A percentile compares a stretch with the other conserved stretches of the same genome.
These are phyloP conservation scores for Muscicapa adusta DNA, from an alignment of 2,113 vertebrate genomes.

Conservation along the genomic window DNA sequence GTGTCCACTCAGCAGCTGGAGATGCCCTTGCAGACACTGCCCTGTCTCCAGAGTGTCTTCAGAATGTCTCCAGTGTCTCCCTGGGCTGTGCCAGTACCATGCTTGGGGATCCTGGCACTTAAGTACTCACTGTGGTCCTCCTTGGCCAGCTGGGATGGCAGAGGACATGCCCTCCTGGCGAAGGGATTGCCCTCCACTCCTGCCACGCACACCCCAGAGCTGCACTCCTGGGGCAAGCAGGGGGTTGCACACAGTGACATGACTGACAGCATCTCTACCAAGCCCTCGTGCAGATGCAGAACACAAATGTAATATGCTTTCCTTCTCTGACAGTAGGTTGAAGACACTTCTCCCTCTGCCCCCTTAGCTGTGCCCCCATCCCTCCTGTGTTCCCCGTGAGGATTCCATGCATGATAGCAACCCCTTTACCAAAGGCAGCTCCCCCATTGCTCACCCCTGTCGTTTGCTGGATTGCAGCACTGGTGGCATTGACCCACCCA, in stretches of 20 bases:
- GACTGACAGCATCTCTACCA: neutral
- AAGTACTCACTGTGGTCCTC: neutral
- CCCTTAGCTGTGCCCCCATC: neutral
- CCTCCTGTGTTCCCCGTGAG: neutral
- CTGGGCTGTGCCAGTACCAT: neutral
- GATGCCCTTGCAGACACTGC: rapidly evolving
- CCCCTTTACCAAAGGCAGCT: neutral
- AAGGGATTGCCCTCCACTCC: neutral
- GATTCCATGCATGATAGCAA: neutral
- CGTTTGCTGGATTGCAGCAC: rapidly evolving
- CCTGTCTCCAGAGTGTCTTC: neutral
- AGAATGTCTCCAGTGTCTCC: neutral
- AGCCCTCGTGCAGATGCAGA: neutral
- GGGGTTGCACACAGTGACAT: neutral
- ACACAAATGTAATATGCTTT: neutral
- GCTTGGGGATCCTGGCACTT: neutral
- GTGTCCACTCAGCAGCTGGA: neutral
- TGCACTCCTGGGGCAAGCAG: neutral
- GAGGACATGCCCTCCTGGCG: rapidly evolving
- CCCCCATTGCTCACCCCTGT: rapidly evolving
- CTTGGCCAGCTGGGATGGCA: neutral
- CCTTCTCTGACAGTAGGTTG: neutral
- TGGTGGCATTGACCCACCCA: rapidly evolving
- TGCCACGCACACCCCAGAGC: neutral
- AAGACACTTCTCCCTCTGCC: neutral